Percentiles rank a stretch among this genome's conserved stretches.
These are phyloP conservation scores for Blastomussa wellsi DNA, from an alignment of 92 coral and sea anemone genomes.

Conservation along the genomic window DNA sequence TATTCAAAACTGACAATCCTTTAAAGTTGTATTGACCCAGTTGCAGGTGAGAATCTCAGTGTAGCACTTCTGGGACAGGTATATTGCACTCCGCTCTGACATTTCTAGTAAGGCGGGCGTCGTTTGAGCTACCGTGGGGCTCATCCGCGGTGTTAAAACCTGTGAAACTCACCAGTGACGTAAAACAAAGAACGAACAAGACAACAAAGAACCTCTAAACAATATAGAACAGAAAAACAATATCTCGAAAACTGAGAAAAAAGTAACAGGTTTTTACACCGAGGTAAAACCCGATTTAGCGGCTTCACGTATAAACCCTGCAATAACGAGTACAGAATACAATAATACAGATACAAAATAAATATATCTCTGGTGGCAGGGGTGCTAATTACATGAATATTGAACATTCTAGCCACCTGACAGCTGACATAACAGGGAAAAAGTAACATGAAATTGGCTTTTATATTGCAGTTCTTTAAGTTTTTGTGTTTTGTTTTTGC, in stretches of 20 bases:
- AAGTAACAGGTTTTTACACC: no score
- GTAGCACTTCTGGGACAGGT: background rate
- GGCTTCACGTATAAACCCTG: background rate
- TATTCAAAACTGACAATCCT: background rate
- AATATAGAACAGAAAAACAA: no score
- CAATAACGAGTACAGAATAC: background rate
- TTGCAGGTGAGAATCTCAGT: conserved; percentile 11
- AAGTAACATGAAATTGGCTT: background rate
- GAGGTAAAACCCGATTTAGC: background rate
- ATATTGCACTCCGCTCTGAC: no score
- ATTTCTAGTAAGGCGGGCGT: no score
- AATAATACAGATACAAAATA: background rate
- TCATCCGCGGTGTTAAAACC: no score
- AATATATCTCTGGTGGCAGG: no score
- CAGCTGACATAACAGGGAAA: background rate
- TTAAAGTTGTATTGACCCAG: background rate
- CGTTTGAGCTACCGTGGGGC: background rate
- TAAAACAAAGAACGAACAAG: no score
- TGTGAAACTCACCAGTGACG: no score
- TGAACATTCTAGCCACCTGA: background rate
- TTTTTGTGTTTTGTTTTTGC: background rate
- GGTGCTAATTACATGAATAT: background rate
- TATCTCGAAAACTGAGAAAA: no score
- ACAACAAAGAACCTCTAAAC: no score
- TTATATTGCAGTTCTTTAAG: background rate